Base-by-base conservation (phyloP, 2,113 vertebrate species). In the Psilopogon haemacephalus region DNA sequence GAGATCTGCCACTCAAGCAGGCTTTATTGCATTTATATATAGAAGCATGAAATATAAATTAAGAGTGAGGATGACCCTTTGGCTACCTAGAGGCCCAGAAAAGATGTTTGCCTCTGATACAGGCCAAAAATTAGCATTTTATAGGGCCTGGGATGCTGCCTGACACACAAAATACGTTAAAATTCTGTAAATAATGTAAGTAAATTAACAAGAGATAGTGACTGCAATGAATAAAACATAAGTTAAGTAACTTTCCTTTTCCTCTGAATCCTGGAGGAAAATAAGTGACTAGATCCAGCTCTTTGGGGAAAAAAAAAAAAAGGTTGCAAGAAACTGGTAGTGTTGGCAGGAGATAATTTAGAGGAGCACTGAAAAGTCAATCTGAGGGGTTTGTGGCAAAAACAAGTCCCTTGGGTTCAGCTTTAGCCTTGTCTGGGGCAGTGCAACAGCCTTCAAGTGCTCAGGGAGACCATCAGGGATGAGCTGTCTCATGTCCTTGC, bases 171-270 rank as follows among this genome's bases (percentile, higher is more conserved):
- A 95, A 96, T 93, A 96, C 84, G 96, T 97, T 84, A 95, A 91
- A 97, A 96, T 96, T 96, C 95, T 91, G 96, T 97, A 97, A 97
- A 97, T 97, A 97, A 97, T 96, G 95, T 94, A 97, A 96, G 92
- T 71, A 95, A 97, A 96, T 97, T 97, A 97, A 96, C 95, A 77
- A 94, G 92, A 96, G 92, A 97, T 90, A 81, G 90, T 54, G 79
- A 76, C 88, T 94, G 79, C 33, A 54, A 96, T 96, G 93, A 96
- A 97, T 97, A 97, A 97, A 96, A 95, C 48, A 96, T 95, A 62
- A 94, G 79, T 68, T 95, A 95, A 95, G 94, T 94, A 96, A 93
- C 81, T 95, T 96, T 89, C 84, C 2, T 0, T 90, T 95, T 94
- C 86, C 89, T 90, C 93, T 35, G 65, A 95, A 91, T 40, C 91